Base-by-base conservation (phyloP, 1,140 invertebrate genomes). In the Thaumetopoea pityocampa region DNA sequence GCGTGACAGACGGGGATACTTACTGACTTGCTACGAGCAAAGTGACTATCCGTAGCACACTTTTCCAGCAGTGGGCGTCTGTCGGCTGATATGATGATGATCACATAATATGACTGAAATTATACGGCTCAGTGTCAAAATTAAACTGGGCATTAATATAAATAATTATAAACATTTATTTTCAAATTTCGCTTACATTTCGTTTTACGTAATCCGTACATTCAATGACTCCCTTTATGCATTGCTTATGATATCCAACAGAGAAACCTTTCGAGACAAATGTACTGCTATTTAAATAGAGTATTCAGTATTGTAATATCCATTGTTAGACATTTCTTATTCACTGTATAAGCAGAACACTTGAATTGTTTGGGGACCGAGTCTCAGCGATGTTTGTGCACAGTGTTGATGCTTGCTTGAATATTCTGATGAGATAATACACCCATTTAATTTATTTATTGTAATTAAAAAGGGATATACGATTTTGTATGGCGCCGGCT, bases 221-320 rank as follows among this genome's bases (percentile, higher is more conserved):
- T 60, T 29, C 43, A 26, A 59, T 49, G 65, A 71, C 66, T 70
- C n/a, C n/a, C n/a, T n/a, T 66, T 67, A 70, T 80, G 69, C 67
- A 80, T 74, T 72, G 64, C 55, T 77, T 74, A 80, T 77, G 68
- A 80, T 59, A 37, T 36, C 49, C 43, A 35, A 30, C 57, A 67
- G 52, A 17, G 53, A 71, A 76, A 64, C 69, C 70, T 77, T 66
- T 76, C 68, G 62, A 73, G 67, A 71, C 63, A 73, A 80, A 76
- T 80, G 67, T 73, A 64, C 55, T 56, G 70, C 69, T 69, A 70
- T 74, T 77, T 77, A 67, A 67, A 80, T 77, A 46, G 76, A 80
- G 77, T 80, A 77, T 80, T 80, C 67, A 77, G 67, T 65, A 69
- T 63, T 67, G 67, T 74, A 66, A 58, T 55, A 69, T 74, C 63